These are phyloP conservation scores for Rhorus exstirpatorius DNA, from an alignment of 2,888 invertebrate genomes.

Conservation along the genomic window DNA sequence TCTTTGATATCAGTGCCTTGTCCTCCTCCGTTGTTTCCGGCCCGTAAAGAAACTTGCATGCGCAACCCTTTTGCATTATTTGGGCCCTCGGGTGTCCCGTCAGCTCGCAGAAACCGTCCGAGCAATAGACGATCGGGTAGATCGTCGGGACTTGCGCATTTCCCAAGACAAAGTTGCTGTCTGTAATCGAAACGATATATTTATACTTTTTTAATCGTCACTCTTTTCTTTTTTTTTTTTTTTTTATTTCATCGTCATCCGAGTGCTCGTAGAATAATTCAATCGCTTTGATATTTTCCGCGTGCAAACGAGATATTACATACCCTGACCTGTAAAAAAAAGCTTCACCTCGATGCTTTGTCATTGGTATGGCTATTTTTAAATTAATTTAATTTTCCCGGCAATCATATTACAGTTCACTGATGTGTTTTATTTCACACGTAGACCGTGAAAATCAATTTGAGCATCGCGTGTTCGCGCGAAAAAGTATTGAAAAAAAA, in stretches of 20 bases:
- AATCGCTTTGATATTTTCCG: slow-evolving; percentile 27
- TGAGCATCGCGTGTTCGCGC: slow-evolving; percentile 26
- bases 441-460: slow-evolving; percentile 52
- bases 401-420: slow-evolving; percentile 45
- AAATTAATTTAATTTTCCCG: slow-evolving; percentile 44
- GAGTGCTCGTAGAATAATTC: neutral
- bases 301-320: neutral
- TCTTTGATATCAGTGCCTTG: slow-evolving; percentile 95
- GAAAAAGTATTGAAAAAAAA: slow-evolving; percentile 34
- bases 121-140: slow-evolving; percentile 98
- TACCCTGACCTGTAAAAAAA: neutral
- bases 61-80: slow-evolving; percentile 98
- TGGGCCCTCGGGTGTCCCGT: slow-evolving; percentile 97
- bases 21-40: slow-evolving; percentile 96
- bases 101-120: slow-evolving; percentile 98
- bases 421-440: slow-evolving; percentile 30
- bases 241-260: slow-evolving; percentile 1
- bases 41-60: slow-evolving; percentile 97
- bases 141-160: slow-evolving; percentile 96
- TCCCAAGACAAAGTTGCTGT: slow-evolving; percentile 98
- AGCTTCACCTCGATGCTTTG: slow-evolving; percentile 12
- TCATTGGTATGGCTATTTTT: slow-evolving; percentile 47
- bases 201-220: neutral
- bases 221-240: neutral
- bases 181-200: slow-evolving; percentile 87